Conservation (phyloP, 1,140 invertebrate genomes). For the Drosophila prosaltans region DNA sequence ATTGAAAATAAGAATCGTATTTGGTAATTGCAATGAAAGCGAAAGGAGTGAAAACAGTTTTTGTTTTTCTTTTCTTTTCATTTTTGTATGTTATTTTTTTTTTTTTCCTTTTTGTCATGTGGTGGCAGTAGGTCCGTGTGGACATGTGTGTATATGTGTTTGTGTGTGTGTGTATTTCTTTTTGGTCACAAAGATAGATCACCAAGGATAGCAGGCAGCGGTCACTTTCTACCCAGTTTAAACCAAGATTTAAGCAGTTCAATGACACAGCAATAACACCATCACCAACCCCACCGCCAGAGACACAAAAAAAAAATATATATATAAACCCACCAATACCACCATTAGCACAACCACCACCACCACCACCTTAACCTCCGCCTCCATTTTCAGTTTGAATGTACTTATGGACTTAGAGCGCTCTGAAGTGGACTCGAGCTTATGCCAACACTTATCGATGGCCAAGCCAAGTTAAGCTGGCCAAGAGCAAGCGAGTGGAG, state of each 20-base stretch:
- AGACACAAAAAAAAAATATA: no score
- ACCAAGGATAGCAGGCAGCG: constrained; percentile 68
- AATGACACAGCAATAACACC: constrained; percentile 59
- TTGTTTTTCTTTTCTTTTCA: constrained; percentile 21
- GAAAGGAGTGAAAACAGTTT: constrained; percentile 78
- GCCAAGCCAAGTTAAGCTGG: constrained; percentile 34
- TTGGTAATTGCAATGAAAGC: constrained; percentile 81
- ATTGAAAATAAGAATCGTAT: constrained; percentile 82
- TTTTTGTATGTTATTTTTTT: background rate
- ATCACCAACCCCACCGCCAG: background rate
- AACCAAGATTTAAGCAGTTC: constrained; percentile 45
- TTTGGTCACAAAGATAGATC: constrained; percentile 79
- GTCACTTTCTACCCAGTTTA: constrained; percentile 66
- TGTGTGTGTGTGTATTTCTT: constrained; percentile 36
- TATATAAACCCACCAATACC: background rate
- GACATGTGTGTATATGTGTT: constrained; percentile 22
- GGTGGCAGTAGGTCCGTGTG: constrained; percentile 17
- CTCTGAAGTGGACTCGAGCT: constrained; percentile 57
- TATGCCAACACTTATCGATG: constrained; percentile 67
- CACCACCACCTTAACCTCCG: constrained; percentile 10
- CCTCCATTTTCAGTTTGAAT: constrained; percentile 31
- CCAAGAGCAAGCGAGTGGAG: constrained; percentile 26
- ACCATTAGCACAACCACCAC: background rate
- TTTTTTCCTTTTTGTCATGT: constrained; percentile 28
- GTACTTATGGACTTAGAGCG: constrained; percentile 28